Conservation (phyloP, 2,113 vertebrate species). For the Calidris pygmaea region DNA sequence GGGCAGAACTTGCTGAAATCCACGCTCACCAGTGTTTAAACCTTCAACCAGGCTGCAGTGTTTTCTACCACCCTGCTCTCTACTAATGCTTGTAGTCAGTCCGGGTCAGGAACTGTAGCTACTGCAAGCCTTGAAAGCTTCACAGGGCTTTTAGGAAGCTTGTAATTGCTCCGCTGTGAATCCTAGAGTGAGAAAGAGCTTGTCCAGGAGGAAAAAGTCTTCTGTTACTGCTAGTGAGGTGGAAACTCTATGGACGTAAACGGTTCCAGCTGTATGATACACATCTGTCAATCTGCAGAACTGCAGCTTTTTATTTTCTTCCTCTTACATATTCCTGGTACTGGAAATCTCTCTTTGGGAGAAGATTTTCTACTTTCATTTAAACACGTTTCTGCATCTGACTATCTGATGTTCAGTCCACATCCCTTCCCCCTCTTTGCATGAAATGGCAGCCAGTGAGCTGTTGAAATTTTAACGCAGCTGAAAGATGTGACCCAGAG, state of each 20-base stretch:
- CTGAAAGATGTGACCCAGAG: neutral
- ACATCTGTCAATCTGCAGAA: neutral
- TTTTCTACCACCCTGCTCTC: neutral
- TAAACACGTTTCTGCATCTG: neutral
- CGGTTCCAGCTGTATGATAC: neutral
- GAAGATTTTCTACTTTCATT: neutral
- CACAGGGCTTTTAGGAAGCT: neutral
- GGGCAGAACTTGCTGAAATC: neutral
- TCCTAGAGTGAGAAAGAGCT: neutral
- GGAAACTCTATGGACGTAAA: neutral
- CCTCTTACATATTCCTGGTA: neutral
- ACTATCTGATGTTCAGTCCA: neutral
- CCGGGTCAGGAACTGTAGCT: neutral
- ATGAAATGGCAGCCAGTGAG: neutral
- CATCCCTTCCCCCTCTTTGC: accelerated
- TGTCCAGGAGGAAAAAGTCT: neutral
- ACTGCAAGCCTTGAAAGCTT: neutral
- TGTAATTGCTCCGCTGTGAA: neutral
- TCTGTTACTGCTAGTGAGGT: neutral
- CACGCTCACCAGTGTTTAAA: accelerated
- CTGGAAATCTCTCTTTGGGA: neutral
- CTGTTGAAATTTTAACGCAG: neutral
- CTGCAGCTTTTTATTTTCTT: neutral
- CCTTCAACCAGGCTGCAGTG: neutral
- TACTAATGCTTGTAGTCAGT: neutral